Evolutionary conservation across 2,113 vertebrate genomes (phyloP).

Genomic region (Crotalus horridus): DNA sequence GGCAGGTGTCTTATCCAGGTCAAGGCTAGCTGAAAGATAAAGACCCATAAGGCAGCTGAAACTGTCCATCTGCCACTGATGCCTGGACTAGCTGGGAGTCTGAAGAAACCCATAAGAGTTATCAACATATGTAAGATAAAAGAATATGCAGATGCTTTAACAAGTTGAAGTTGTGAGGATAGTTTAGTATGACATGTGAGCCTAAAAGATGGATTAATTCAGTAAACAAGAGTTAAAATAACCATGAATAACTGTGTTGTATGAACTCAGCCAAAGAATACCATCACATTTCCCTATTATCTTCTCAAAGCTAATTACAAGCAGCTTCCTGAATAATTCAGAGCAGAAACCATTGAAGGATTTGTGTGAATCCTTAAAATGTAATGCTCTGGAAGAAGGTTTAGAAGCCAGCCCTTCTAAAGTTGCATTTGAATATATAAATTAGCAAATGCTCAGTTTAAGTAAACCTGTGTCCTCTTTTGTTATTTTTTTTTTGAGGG

Average conservation of each 20-base stretch:
- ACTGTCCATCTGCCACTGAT: background rate
- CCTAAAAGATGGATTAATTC: background rate
- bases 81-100: background rate
- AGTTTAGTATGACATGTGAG: background rate
- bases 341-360: background rate
- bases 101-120: background rate
- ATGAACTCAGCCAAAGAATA: background rate
- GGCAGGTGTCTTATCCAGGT: background rate
- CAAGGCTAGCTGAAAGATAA: background rate
- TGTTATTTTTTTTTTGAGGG: background rate
- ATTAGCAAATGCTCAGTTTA: background rate
- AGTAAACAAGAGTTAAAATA: background rate
- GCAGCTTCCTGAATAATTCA: background rate
- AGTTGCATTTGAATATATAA: background rate
- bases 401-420: background rate
- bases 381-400: background rate
- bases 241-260: background rate
- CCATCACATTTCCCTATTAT: background rate
- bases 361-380: background rate
- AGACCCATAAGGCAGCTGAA: background rate
- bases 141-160: background rate
- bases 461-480: background rate
- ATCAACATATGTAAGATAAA: background rate
- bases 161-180: background rate
- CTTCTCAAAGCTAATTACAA: background rate